Percentiles rank a stretch among this genome's conserved stretches.
Evolutionary conservation across 1,140 invertebrate species (phyloP).

Genomic region (Ptiloglossa arizonensis): DNA sequence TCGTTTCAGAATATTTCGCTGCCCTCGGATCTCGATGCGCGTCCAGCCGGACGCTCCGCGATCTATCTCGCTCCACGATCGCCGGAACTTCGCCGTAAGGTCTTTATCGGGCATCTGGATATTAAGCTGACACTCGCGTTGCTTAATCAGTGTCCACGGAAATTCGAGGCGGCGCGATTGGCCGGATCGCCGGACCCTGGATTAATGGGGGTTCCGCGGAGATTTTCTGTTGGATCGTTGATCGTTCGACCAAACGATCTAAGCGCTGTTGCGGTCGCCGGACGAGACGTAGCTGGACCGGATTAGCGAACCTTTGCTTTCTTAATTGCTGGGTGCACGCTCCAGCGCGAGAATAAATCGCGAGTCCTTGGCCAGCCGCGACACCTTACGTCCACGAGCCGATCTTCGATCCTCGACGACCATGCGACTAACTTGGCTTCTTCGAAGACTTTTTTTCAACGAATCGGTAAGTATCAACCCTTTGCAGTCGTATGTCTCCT

Average conservation of each 20-base stretch:
- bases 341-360: background rate
- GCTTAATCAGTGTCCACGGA: constrained; percentile 45
- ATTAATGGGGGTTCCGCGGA: background rate
- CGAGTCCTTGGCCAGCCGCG: too few species aligned
- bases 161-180: constrained; percentile 27
- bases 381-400: too few species aligned
- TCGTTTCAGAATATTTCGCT: constrained; percentile 49
- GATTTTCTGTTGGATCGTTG: background rate
- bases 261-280: background rate
- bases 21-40: constrained; percentile 26
- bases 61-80: constrained; percentile 44
- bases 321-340: background rate
- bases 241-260: background rate
- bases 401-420: too few species aligned
- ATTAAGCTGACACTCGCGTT: constrained; percentile 27
- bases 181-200: background rate
- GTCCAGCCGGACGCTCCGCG: background rate
- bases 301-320: background rate
- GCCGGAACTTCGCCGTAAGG: constrained; percentile 26
- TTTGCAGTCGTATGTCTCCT: too few species aligned
- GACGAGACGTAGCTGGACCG: background rate
- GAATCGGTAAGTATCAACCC: too few species aligned
- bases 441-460: too few species aligned
- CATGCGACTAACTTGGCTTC: too few species aligned
- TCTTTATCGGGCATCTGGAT: constrained; percentile 48